Evolutionary conservation across 2,113 vertebrate species (phyloP), one percentile per base, ranked within the genome.

Genomic region (Tilapia sparmanii): DNA sequence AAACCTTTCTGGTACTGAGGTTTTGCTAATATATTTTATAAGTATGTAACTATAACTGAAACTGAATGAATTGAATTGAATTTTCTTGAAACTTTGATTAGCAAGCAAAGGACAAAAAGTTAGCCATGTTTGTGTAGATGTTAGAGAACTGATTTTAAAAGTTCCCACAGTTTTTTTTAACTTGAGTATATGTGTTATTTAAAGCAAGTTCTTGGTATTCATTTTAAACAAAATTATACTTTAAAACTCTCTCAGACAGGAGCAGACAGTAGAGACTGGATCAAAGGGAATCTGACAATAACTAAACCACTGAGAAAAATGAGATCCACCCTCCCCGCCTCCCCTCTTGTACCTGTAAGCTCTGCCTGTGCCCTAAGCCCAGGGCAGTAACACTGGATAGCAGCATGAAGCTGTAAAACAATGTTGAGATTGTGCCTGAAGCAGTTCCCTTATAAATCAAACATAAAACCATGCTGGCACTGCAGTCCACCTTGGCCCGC

Each of bases 371-470:
- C 63, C 81, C 81, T 33, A 35, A 86, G 92, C 85, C 81, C 26
- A 78, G 71, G 71, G 71, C 42, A 78, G 4, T 78, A 78, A 78
- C 9, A 24, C 47, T 52, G 86, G 85, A 78, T 57, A 19, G 79
- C 63, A 54, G 89, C 88, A 57, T 55, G 55, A 59, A 80, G 88
- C 88, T 88, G 59, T 91, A 86, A 91, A 93, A 93, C 90, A 91
- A 90, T 40, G 54, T 88, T 85, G 73, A 87, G 47, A 80, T 84
- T 80, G 86, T 68, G 89, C 89, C 87, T 61, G 7, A 84, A 91
- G 89, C 86, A 42, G 52, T 90, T 88, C 90, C 78, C 82, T 86
- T 91, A 93, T 92, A 92, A 91, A 93, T 95, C 91, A 93, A 78
- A 78, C 71, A 78, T 78, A 78, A 78, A 78, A 78, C 71, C 71